Evolutionary conservation across 1,140 invertebrate species (phyloP).

Genomic region (Hylaeus anthracinus): DNA sequence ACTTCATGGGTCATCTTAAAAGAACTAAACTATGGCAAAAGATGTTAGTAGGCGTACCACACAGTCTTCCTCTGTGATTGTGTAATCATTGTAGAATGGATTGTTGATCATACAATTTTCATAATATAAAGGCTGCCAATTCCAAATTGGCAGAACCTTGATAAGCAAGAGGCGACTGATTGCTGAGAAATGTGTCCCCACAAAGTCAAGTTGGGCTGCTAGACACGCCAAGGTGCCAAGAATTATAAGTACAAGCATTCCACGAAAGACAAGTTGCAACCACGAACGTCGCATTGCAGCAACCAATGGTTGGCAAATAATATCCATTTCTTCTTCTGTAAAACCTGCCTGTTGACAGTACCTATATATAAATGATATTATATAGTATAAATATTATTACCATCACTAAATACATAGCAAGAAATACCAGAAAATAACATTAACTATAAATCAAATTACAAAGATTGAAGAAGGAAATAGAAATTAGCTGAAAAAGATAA

Average conservation of each 20-base stretch:
- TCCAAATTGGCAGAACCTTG: slow-evolving; percentile 88
- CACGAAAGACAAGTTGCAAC: slow-evolving; percentile 81
- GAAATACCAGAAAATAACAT: neutral
- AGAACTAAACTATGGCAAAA: neutral
- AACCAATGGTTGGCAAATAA: slow-evolving; percentile 85
- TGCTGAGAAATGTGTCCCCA: slow-evolving; percentile 83
- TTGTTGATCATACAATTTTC: slow-evolving; percentile 87
- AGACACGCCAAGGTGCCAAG: slow-evolving; percentile 79
- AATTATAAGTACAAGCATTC: slow-evolving; percentile 78
- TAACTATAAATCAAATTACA: neutral
- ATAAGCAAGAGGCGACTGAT: slow-evolving; percentile 84
- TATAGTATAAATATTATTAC: neutral
- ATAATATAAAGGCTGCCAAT: slow-evolving; percentile 90
- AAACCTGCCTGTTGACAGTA: slow-evolving; percentile 87
- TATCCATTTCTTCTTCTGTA: slow-evolving; percentile 85
- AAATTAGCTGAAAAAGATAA: neutral
- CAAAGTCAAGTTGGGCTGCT: slow-evolving; percentile 77
- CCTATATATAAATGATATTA: slow-evolving; percentile 75
- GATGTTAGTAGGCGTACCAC: slow-evolving; percentile 75
- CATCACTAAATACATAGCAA: neutral
- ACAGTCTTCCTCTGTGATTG: slow-evolving; percentile 82
- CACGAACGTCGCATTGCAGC: slow-evolving; percentile 83
- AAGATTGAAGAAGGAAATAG: neutral
- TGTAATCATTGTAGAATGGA: slow-evolving; percentile 83
- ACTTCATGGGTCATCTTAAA: neutral